Evolutionary conservation across 2,113 vertebrate species (phyloP).

Genomic region (Tupaia chinensis): DNA sequence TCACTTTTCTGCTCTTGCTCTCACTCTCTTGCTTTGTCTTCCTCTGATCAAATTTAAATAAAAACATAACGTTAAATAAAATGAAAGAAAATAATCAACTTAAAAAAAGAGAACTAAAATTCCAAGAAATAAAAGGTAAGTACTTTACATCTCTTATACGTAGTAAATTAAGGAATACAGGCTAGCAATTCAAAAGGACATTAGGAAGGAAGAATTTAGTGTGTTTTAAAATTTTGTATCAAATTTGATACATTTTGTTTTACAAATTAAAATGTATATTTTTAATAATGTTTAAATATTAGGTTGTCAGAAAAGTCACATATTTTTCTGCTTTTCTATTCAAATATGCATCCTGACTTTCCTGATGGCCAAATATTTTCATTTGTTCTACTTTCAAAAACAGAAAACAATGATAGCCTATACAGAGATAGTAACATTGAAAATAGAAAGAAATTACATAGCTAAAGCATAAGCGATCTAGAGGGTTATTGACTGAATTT

Average conservation of each 20-base stretch:
- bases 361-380: background rate
- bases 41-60: no score
- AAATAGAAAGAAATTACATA: background rate
- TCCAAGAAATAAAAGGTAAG: background rate
- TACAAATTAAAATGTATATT: no score
- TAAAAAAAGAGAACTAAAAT: background rate
- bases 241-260: background rate
- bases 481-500: background rate
- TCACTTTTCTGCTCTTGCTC: no score
- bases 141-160: background rate
- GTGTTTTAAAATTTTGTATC: no score
- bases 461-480: background rate
- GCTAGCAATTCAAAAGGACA: background rate
- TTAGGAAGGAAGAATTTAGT: background rate
- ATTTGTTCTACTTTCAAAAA: conserved; percentile 8
- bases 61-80: no score
- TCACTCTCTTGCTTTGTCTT: no score
- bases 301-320: no score
- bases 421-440: background rate
- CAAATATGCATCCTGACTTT: no score
- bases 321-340: no score
- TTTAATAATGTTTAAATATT: no score
- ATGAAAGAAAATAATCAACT: no score
- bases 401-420: background rate
- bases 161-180: background rate